These are phyloP conservation scores for Manacus vitellinus DNA, from an alignment of 2,113 vertebrate species.

Conservation along the genomic window DNA sequence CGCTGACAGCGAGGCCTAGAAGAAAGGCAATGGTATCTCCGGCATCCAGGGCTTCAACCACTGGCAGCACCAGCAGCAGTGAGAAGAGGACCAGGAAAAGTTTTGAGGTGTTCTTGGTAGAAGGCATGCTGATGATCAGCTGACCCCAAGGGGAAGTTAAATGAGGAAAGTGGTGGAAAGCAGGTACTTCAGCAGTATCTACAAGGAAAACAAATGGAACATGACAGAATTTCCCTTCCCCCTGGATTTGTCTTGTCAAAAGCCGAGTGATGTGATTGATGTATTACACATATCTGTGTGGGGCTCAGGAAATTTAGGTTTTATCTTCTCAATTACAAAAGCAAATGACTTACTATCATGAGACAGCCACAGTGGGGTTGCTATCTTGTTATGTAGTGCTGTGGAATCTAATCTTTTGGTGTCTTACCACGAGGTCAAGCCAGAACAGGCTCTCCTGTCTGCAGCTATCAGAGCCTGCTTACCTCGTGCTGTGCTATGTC, in stretches of 20 bases:
- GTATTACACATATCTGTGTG: neutral
- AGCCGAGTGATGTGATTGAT: neutral
- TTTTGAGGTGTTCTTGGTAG: neutral
- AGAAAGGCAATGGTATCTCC: slow-evolving; percentile 88
- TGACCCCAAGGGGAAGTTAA: neutral
- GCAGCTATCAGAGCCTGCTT: neutral
- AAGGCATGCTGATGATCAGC: slow-evolving; percentile 76
- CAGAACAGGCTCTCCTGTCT: neutral
- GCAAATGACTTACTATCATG: neutral
- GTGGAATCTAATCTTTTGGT: neutral
- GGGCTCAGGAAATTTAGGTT: neutral
- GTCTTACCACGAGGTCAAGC: neutral
- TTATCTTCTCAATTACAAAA: neutral
- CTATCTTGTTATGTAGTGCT: neutral
- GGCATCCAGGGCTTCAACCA: slow-evolving; percentile 84
- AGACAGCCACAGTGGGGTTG: neutral
- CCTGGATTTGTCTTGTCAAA: neutral
- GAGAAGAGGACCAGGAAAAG: slow-evolving; percentile 53
- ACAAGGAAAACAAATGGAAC: neutral
- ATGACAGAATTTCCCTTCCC: neutral
- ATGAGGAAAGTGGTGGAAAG: neutral
- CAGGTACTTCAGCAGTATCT: neutral
- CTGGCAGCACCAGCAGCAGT: slow-evolving; percentile 73
- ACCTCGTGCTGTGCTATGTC: rapidly evolving
- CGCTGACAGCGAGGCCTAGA: slow-evolving; percentile 77